phyloP scores from a whole-genome alignment of 2,113 vertebrate genomes.

The Leptodactylus fuscus region DNA sequence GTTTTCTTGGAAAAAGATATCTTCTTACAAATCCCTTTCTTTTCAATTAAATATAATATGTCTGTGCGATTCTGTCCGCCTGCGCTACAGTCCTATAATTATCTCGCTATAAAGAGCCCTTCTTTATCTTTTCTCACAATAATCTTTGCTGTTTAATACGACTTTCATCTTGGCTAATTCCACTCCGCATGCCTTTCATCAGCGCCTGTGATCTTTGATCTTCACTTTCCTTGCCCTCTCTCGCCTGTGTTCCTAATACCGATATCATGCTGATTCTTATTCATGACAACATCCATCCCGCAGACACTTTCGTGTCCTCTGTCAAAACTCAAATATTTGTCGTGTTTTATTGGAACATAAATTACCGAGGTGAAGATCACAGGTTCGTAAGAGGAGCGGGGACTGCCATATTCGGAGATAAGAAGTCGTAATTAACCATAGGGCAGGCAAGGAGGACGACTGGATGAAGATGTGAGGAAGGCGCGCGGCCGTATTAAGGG shows the following conservation, averaged over 20 bases:
- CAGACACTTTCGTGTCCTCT: constrained; percentile 1
- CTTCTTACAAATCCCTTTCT: constrained; percentile 21
- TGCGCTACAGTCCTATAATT: constrained; percentile 44
- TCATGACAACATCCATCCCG: constrained; percentile 11
- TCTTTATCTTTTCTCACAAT: constrained; percentile 54
- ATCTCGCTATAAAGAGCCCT: constrained; percentile 32
- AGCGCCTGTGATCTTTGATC: constrained; percentile 47
- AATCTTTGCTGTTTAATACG: constrained; percentile 51
- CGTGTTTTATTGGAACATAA: neutral
- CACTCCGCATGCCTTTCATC: constrained; percentile 48
- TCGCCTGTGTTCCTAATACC: neutral
- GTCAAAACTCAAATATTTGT: constrained; percentile 30
- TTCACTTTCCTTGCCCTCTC: constrained; percentile 25
- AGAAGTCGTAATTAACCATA: neutral
- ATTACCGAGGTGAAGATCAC: constrained; percentile 2
- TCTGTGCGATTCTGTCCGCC: constrained; percentile 3
- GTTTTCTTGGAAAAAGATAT: constrained; percentile 44
- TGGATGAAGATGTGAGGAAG: neutral
- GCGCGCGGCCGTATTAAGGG: neutral
- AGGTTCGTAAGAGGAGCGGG: neutral
- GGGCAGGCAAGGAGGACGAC: neutral
- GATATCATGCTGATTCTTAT: constrained; percentile 30
- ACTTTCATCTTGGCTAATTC: constrained; percentile 59
- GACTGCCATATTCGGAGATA: neutral
- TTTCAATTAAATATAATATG: constrained; percentile 41